Evolutionary conservation across 2,113 vertebrate genomes (phyloP).

Genomic region (Phyllostomus discolor): DNA sequence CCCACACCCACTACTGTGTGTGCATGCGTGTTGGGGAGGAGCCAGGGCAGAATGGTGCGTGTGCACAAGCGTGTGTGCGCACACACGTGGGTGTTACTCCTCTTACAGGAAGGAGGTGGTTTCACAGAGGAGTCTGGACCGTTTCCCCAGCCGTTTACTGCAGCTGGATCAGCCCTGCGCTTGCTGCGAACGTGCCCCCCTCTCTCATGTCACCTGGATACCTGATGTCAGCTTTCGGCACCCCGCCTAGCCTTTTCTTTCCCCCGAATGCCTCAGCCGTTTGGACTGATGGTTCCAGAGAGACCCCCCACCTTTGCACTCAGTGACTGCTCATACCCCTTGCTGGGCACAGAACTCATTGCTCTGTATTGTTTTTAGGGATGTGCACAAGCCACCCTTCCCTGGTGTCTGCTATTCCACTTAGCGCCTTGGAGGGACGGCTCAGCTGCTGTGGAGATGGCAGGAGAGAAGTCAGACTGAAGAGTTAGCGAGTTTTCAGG

Average conservation of each 20-base stretch:
- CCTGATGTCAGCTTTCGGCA: background rate
- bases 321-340: background rate
- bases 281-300: background rate
- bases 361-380: background rate
- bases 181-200: background rate
- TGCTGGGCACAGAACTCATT: no score
- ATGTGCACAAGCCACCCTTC: background rate
- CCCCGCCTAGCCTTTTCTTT: background rate
- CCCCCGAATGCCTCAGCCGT: accelerated
- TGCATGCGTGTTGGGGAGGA: background rate
- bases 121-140: background rate
- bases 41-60: background rate
- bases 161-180: background rate
- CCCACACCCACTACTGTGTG: no score
- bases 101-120: background rate
- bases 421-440: background rate
- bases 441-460: background rate
- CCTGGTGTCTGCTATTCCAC: background rate
- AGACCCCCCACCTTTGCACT: background rate
- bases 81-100: background rate
- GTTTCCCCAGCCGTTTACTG: no score
- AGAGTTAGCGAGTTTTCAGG: background rate
- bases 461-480: background rate
- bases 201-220: background rate
- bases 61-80: background rate